Evolutionary conservation across 1,140 invertebrate species (phyloP).

Genomic region (Dreissena polymorpha): DNA sequence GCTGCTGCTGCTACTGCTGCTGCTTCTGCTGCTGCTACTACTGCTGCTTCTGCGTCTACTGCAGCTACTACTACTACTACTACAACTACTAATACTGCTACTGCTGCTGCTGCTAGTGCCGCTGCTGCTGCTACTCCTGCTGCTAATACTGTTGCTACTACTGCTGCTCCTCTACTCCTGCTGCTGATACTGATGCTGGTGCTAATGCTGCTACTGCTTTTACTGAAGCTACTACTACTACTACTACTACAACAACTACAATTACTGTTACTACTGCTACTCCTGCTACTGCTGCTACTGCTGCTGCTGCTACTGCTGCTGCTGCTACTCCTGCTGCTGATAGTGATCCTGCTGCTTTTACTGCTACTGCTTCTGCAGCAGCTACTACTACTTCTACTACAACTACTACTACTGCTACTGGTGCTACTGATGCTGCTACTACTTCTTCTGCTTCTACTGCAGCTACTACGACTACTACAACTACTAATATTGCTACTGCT

Average conservation of each 20-base stretch:
- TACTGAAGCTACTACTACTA: neutral
- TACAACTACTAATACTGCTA: constrained; percentile 29
- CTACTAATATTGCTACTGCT: constrained; percentile 34
- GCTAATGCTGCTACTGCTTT: constrained; percentile 15
- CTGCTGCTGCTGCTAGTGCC: neutral
- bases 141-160: neutral
- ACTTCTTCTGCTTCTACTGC: constrained; percentile 41
- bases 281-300: neutral
- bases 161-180: neutral
- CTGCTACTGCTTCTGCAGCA: neutral
- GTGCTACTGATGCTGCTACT: too few species aligned
- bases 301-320: constrained; percentile 6
- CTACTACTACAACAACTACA: neutral
- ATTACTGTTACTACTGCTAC: constrained; percentile 9
- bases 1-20: constrained; percentile 35
- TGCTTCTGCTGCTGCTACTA: constrained; percentile 32
- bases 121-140: neutral
- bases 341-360: constrained; percentile 15
- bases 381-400: constrained; percentile 23
- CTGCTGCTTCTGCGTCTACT: too few species aligned
- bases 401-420: too few species aligned
- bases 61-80: constrained; percentile 35
- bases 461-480: constrained; percentile 43
- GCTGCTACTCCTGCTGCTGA: constrained; percentile 20
- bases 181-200: constrained; percentile 10